Percentiles rank a stretch among this genome's conserved stretches.
Conservation (phyloP, 2,113 vertebrate genomes). For the Martes martes region DNA sequence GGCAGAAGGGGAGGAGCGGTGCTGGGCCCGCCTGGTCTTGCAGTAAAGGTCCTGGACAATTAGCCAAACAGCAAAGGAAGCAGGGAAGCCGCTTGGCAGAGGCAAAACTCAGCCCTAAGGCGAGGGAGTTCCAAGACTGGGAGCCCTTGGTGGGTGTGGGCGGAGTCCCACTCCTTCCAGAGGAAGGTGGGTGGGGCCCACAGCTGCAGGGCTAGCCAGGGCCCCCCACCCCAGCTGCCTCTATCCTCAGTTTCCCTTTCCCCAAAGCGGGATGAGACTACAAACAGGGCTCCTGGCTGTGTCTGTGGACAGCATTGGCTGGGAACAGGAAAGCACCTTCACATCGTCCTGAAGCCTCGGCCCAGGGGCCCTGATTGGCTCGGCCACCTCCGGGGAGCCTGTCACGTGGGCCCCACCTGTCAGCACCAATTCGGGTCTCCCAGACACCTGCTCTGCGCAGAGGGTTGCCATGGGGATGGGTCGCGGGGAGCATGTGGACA, state of each 20-base stretch:
- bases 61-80: conserved; percentile 55
- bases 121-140: background rate
- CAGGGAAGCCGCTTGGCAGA: conserved; percentile 29
- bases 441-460: background rate
- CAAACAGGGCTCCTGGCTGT: background rate
- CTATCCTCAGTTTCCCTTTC: background rate
- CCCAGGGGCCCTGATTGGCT: background rate
- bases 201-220: accelerated
- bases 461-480: conserved; percentile 8
- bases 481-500: accelerated
- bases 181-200: accelerated
- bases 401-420: background rate
- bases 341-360: no score
- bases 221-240: accelerated
- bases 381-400: background rate
- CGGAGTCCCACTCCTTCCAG: background rate
- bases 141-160: background rate
- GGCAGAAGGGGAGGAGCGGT: background rate
- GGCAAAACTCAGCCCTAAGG: conserved; percentile 26
- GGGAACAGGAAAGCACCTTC: no score
- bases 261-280: background rate
- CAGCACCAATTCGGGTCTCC: background rate
- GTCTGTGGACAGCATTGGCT: background rate
- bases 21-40: conserved; percentile 34
- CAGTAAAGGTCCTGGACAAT: conserved; percentile 44